Evolutionary conservation across 2,888 invertebrate genomes (phyloP), one percentile per base, ranked within the genome.

Genomic region (Crematogaster levior): DNA sequence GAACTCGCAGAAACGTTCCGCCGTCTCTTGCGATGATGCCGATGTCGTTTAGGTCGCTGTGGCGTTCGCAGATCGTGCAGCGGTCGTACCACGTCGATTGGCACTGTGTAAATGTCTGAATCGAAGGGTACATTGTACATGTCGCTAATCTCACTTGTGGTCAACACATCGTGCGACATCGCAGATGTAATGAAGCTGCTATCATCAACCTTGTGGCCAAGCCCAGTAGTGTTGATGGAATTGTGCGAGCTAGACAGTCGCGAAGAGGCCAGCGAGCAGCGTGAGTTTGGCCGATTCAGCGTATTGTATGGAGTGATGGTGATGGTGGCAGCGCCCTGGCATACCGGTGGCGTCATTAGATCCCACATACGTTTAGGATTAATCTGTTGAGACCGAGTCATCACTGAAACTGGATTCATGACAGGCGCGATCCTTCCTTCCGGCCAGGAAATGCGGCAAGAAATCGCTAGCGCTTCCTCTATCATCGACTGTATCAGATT

Each of bases 81-180:
- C 58, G 97, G 97, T 85, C 96, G 95, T 24, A 98, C 96, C 94
- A 97, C 97, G 94, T 98, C 98, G 84, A 98, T 96, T 53, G 98
- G 98, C 83, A 98, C 97, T 18, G 98, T 97, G 93, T 98, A 98
- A 89, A 98, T 97, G 94, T 98, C 98, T 90, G 98, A 97, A 93
- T 98, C 98, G 90, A 98, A 97, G 86, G 98, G 98, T 84, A 98
- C 98, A 95, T 97, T 98, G 94, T 98, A 98, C 95, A 98, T 96
- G 94, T 98, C 98, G 72, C 92, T 92, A 84, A 97, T 97, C 92
- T 97, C 97, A 85, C 97, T 96, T n/a, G 97, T 96, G 85, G 96
- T 96, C 51, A 98, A 95, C 2, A 97, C 97, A 92, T 98, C 98
- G 92, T 98, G 98, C 0, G 98, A 98, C 95, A 98, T 98, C 46